Conservation (phyloP, 2,113 vertebrate genomes). For the Crotalus horridus region DNA sequence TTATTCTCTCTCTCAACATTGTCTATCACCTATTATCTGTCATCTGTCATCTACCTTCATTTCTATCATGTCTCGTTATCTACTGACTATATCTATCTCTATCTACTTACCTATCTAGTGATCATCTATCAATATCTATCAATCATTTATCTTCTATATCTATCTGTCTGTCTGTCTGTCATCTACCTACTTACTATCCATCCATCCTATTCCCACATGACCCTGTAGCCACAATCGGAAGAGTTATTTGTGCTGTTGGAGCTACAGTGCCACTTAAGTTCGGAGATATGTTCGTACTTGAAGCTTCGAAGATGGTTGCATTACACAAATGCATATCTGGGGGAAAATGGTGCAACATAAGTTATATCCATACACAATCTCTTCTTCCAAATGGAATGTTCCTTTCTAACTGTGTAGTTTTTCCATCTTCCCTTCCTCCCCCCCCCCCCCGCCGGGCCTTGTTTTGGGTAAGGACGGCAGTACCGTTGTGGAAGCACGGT, state of each 20-base stretch:
- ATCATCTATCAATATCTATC: too few relatives aligned
- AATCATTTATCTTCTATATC: too few relatives aligned
- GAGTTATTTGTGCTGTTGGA: background rate
- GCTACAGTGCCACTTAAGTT: background rate
- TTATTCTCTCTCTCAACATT: too few relatives aligned
- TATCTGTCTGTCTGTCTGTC: too few relatives aligned
- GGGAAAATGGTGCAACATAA: background rate
- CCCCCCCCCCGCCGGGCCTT: background rate
- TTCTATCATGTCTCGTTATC: too few relatives aligned
- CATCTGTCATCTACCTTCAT: too few relatives aligned
- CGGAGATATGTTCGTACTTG: background rate
- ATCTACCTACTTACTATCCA: background rate
- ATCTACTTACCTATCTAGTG: too few relatives aligned
- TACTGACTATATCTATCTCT: too few relatives aligned
- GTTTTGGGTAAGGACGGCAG: background rate
- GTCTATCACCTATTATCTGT: too few relatives aligned
- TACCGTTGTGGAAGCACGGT: background rate
- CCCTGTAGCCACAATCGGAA: background rate
- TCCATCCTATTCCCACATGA: background rate
- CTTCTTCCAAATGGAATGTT: background rate
- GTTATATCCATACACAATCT: background rate
- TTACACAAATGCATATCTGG: background rate
- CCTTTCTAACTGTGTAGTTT: background rate
- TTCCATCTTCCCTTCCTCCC: background rate
- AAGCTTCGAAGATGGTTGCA: background rate